Conservation (phyloP, 2,113 vertebrate species). For the Pteruthius melanotis region DNA sequence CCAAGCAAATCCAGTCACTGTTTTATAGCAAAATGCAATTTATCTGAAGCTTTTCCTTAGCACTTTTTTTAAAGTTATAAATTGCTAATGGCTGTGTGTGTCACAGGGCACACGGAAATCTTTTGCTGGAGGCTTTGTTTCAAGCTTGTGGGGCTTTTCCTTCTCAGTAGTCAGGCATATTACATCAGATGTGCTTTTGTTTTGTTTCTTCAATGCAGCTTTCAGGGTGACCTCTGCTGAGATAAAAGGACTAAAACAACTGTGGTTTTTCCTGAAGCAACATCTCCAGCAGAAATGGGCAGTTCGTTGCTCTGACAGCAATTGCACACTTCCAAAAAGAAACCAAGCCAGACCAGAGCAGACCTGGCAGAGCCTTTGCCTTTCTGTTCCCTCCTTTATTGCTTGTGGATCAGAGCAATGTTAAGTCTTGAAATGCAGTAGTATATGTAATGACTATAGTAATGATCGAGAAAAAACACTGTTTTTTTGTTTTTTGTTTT, state of each 20-base stretch:
- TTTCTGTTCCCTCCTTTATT: not conserved
- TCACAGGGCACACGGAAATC: not conserved
- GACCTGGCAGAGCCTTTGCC: not conserved
- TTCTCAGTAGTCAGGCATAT: not conserved
- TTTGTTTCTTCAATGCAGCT: not conserved
- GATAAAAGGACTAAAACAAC: constrained; percentile 17
- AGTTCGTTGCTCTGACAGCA: not conserved
- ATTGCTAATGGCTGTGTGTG: not conserved
- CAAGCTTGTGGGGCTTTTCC: not conserved
- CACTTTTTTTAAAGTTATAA: not conserved
- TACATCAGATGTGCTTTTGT: not conserved
- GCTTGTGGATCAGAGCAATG: not conserved
- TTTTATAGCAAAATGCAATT: not conserved
- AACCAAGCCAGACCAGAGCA: not conserved
- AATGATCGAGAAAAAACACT: not conserved
- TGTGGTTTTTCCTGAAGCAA: not conserved
- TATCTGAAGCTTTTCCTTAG: not conserved
- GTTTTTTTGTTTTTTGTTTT: not conserved
- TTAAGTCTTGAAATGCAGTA: not conserved
- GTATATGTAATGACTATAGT: not conserved
- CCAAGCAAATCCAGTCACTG: not conserved
- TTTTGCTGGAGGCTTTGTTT: constrained; percentile 27
- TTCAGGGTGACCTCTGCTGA: constrained; percentile 43
- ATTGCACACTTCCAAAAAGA: not conserved
- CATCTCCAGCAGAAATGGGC: not conserved